Evolutionary conservation across 2,797 vertebrate genomes (phyloP).

Genomic region (Peromyscus nudipes): DNA sequence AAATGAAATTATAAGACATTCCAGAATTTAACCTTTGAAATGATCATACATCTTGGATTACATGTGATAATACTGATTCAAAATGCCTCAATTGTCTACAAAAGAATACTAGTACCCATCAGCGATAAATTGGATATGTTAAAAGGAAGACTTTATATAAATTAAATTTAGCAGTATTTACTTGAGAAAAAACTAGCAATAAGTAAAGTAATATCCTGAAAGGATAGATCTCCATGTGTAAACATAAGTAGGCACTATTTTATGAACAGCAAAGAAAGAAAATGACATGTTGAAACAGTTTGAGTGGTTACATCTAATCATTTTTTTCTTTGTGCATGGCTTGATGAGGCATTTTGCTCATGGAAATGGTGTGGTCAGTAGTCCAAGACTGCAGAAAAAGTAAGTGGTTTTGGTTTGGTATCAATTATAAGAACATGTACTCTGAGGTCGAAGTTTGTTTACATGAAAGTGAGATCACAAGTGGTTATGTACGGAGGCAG

Average conservation of each 20-base stretch:
- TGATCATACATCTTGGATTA: neutral
- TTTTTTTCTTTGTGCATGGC: neutral
- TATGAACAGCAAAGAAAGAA: neutral
- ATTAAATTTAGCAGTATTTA: neutral
- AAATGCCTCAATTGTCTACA: neutral
- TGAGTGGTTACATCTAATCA: neutral
- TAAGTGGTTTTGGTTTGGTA: neutral
- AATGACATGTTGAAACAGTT: no score
- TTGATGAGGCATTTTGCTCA: neutral
- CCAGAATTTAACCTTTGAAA: neutral
- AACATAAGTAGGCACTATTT: neutral
- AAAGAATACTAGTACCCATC: neutral
- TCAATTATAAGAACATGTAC: neutral
- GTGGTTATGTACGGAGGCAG: neutral
- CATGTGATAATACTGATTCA: neutral
- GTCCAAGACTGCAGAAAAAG: neutral
- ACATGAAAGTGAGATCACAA: neutral
- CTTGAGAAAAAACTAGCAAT: neutral
- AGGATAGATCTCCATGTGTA: neutral
- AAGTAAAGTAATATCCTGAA: neutral
- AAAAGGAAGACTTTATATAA: neutral
- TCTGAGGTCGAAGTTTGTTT: neutral
- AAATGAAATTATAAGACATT: neutral
- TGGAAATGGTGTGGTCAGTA: neutral
- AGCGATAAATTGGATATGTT: neutral